Evolutionary conservation across 2,113 vertebrate species (phyloP).

Genomic region (Laticauda laticaudata): DNA sequence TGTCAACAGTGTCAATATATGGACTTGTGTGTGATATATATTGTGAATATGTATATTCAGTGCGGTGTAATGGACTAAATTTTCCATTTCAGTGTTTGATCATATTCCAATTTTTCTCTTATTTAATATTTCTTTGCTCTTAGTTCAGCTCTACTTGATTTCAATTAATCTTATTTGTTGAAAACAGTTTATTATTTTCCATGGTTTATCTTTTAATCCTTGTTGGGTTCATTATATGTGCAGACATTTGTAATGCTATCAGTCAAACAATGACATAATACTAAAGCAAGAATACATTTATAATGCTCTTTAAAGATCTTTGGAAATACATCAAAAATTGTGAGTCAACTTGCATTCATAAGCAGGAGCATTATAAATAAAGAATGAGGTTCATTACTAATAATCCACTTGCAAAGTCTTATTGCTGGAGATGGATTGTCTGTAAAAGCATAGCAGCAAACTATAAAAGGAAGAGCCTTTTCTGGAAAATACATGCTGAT

Average conservation of each 20-base stretch:
- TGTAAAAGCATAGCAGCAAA: not conserved
- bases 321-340: slow-evolving; percentile 8
- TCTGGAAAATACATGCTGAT: not conserved
- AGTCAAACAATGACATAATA: slow-evolving; percentile 3
- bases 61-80: not conserved
- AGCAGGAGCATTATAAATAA: slow-evolving; percentile 18
- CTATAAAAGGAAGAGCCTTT: not conserved
- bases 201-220: not conserved
- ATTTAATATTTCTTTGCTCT: not conserved
- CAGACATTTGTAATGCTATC: not conserved
- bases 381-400: not conserved
- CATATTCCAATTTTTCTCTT: not conserved
- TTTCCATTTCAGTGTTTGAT: not conserved
- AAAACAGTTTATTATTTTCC: not conserved
- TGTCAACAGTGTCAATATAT: not conserved
- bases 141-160: too few relatives aligned
- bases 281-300: slow-evolving; percentile 1
- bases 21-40: too few relatives aligned
- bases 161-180: not conserved
- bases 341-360: slow-evolving; percentile 15
- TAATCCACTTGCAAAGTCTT: not conserved
- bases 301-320: not conserved
- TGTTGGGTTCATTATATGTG: not conserved
- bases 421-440: not conserved
- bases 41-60: not conserved